Evolutionary conservation across 2,888 invertebrate species (phyloP).

Genomic region (Hemistola chrysoprasaria): DNA sequence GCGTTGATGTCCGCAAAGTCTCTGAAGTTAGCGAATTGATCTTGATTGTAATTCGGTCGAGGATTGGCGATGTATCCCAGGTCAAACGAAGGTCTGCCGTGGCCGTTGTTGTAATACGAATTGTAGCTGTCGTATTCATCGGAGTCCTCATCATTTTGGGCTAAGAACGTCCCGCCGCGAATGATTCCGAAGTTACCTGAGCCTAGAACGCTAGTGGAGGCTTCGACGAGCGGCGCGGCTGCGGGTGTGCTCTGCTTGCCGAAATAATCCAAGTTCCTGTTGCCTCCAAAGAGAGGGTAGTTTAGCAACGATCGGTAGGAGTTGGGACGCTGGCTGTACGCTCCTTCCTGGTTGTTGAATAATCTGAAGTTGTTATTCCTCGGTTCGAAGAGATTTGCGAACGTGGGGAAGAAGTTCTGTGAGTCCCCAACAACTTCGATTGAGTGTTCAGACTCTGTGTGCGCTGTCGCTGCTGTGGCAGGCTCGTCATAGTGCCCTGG

Average conservation of each 20-base stretch:
- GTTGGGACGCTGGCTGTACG: conserved; percentile 83
- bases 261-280: conserved; percentile 63
- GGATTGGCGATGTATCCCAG: conserved; percentile 85
- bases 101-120: conserved; percentile 85
- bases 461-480: conserved; percentile 51
- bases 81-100: conserved; percentile 86
- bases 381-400: conserved; percentile 85
- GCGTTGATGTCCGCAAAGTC: conserved; percentile 95
- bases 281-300: conserved; percentile 67
- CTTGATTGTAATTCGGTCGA: conserved; percentile 88
- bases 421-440: conserved; percentile 80
- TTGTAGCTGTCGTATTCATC: conserved; percentile 81
- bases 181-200: conserved; percentile 95
- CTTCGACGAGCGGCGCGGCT: conserved; percentile 69
- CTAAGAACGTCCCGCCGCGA: conserved; percentile 92
- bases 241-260: conserved; percentile 60
- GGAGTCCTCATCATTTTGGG: conserved; percentile 85
- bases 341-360: conserved; percentile 82
- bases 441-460: conserved; percentile 74
- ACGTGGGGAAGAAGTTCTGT: conserved; percentile 90
- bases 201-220: conserved; percentile 86
- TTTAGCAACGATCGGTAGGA: conserved; percentile 72
- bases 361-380: conserved; percentile 81
- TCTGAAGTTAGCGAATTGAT: conserved; percentile 94
- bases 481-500: conserved; percentile 45